A percentile compares a stretch with the other conserved stretches of the same genome.
Evolutionary conservation across 2,113 vertebrate species (phyloP).

Genomic region (Xiphophorus hellerii): DNA sequence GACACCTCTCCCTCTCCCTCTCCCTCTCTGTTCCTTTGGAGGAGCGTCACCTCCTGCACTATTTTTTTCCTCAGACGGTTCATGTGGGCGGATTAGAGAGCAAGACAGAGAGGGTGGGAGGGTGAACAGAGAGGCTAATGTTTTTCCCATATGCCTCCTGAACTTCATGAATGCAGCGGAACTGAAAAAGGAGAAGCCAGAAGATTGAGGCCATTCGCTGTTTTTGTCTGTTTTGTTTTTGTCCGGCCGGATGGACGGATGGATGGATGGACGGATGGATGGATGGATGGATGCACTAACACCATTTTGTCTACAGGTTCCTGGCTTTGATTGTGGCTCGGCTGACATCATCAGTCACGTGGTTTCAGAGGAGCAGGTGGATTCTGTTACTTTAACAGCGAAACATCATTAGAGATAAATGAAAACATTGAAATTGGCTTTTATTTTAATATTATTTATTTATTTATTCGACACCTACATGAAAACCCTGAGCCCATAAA

Average conservation of each 20-base stretch:
- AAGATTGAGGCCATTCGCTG: slow-evolving; percentile 9
- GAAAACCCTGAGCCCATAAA: background rate
- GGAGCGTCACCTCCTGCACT: slow-evolving; percentile 78
- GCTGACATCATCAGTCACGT: slow-evolving; percentile 71
- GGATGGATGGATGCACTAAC: slow-evolving; percentile 60
- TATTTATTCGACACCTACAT: too few species aligned
- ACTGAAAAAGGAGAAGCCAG: background rate
- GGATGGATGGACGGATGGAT: too few species aligned
- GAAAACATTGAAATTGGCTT: background rate
- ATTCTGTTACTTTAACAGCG: slow-evolving; percentile 3
- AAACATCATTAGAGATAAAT: background rate
- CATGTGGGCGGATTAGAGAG: slow-evolving; percentile 81
- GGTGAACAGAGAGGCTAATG: slow-evolving; percentile 66
- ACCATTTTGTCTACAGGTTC: slow-evolving; percentile 77
- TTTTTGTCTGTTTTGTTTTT: slow-evolving; percentile 32
- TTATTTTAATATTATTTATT: too few species aligned
- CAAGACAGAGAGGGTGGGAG: slow-evolving; percentile 70
- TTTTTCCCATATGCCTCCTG: slow-evolving; percentile 49
- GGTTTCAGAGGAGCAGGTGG: slow-evolving; percentile 57
- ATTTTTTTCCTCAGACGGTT: slow-evolving; percentile 72
- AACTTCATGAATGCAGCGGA: slow-evolving; percentile 55
- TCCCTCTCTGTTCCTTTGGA: slow-evolving; percentile 67
- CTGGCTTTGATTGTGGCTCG: slow-evolving; percentile 50
- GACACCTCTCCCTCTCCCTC: slow-evolving; percentile 64
- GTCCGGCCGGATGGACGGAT: background rate